Percentiles rank a stretch among this genome's conserved stretches.
phyloP scores from a whole-genome alignment of 2,113 vertebrate species.

The Larimichthys polyactis region DNA sequence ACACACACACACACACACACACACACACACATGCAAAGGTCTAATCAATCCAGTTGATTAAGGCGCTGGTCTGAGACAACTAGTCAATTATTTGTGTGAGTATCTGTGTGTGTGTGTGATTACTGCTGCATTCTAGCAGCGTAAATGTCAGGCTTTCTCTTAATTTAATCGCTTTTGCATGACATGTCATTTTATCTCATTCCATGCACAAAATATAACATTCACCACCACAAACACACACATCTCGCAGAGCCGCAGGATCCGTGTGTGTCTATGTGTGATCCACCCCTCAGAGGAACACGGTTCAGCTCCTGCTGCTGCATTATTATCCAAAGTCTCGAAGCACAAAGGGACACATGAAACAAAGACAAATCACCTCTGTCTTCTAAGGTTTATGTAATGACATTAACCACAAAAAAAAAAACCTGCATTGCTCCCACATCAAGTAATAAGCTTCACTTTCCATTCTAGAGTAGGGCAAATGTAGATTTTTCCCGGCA shows the following conservation, averaged over 20 bases:
- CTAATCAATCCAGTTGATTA: slow-evolving; percentile 60
- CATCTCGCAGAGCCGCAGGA: background rate
- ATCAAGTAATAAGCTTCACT: slow-evolving; percentile 1
- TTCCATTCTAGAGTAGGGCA: background rate
- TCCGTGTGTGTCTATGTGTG: slow-evolving; percentile 17
- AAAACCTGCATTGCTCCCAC: background rate
- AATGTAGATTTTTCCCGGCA: background rate
- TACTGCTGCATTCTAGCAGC: background rate
- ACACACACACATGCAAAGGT: background rate
- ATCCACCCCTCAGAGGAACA: slow-evolving; percentile 12
- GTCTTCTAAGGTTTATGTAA: background rate
- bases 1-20: background rate
- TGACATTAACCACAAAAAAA: background rate
- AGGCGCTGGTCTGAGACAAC: slow-evolving; percentile 34
- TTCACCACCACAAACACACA: slow-evolving; percentile 5
- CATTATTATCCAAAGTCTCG: slow-evolving; percentile 19
- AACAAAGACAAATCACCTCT: background rate
- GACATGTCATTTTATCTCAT: background rate
- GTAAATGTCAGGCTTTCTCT: slow-evolving; percentile 36
- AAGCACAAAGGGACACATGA: slow-evolving; percentile 10
- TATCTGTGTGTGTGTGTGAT: slow-evolving; percentile 7
- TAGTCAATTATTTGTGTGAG: slow-evolving; percentile 40
- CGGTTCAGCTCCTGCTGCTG: slow-evolving; percentile 20
- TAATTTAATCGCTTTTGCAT: slow-evolving; percentile 55
- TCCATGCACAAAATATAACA: slow-evolving; percentile 4